These are phyloP conservation scores for Spisula solida DNA, from an alignment of 2,888 invertebrate species.

Conservation along the genomic window DNA sequence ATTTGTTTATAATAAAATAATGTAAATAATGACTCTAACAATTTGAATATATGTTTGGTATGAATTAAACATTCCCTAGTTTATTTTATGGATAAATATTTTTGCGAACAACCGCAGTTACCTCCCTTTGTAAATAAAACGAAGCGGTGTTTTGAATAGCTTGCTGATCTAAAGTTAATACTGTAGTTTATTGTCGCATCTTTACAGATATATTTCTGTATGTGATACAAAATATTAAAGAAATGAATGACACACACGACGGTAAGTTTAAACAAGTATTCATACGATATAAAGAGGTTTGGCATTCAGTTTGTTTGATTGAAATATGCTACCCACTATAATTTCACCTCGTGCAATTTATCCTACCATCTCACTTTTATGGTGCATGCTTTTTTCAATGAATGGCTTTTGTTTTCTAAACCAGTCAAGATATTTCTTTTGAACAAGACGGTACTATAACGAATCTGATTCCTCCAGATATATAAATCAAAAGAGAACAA, in stretches of 20 bases:
- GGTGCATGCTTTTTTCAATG: too few relatives aligned
- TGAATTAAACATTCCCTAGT: background rate
- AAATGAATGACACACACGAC: background rate
- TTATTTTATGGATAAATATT: background rate
- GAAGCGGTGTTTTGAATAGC: background rate
- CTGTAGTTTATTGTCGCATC: background rate
- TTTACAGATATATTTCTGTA: background rate
- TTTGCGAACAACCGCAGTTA: slow-evolving; percentile 33
- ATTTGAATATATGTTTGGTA: too few relatives aligned
- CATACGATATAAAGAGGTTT: background rate
- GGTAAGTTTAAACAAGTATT: background rate
- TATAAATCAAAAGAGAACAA: too few relatives aligned
- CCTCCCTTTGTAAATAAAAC: slow-evolving; percentile 26
- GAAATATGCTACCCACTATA: background rate
- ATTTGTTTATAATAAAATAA: background rate
- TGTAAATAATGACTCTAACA: too few relatives aligned
- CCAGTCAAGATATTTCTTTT: too few relatives aligned
- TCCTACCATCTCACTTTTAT: background rate
- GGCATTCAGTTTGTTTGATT: background rate
- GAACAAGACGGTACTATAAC: too few relatives aligned
- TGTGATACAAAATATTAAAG: background rate
- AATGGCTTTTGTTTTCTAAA: too few relatives aligned
- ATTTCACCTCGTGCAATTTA: slow-evolving; percentile 17
- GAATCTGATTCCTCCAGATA: too few relatives aligned
- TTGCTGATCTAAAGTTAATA: background rate